Percentiles rank a stretch among this genome's conserved stretches.
These are phyloP conservation scores for Drosophila buzzatii DNA, from an alignment of 2,888 invertebrate species.

Conservation along the genomic window DNA sequence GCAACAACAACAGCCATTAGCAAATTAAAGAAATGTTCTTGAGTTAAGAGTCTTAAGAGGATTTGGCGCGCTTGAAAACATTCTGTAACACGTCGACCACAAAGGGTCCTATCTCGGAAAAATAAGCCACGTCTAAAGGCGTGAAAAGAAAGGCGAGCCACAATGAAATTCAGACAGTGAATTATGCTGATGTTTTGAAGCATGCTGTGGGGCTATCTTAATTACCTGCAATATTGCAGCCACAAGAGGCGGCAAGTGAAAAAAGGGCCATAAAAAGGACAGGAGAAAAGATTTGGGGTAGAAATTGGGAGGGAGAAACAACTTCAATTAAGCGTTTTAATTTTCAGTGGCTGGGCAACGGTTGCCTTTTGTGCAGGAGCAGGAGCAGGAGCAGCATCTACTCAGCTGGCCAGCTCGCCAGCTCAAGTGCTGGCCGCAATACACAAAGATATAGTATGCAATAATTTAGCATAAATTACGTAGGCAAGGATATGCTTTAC, in stretches of 20 bases:
- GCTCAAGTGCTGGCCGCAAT: constrained; percentile 37
- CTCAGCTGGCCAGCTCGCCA: neutral
- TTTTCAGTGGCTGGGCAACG: constrained; percentile 62
- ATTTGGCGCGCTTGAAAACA: constrained; percentile 27
- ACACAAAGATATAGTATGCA: constrained; percentile 54
- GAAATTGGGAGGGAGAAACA: constrained; percentile 29
- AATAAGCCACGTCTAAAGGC: constrained; percentile 14
- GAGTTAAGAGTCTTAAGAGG: constrained; percentile 18
- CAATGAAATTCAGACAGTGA: constrained; percentile 67
- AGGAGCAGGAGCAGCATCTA: constrained; percentile 32
- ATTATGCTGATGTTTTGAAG: constrained; percentile 54
- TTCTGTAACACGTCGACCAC: constrained; percentile 5
- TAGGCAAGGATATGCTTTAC: constrained; percentile 13
- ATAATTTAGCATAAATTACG: constrained; percentile 73
- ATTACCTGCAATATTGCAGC: constrained; percentile 77
- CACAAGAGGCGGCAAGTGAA: constrained; percentile 44
- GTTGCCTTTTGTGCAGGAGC: constrained; percentile 32
- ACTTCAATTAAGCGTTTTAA: constrained; percentile 72
- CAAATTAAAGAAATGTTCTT: constrained; percentile 38
- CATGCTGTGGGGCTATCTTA: constrained; percentile 48
- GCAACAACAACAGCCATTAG: constrained; percentile 16
- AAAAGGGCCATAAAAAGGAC: constrained; percentile 19
- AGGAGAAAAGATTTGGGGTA: neutral
- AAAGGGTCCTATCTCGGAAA: constrained; percentile 23
- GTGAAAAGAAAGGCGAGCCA: constrained; percentile 53